Evolutionary conservation across 2,888 invertebrate species (phyloP).

Genomic region (Diaprepes abbreviatus): DNA sequence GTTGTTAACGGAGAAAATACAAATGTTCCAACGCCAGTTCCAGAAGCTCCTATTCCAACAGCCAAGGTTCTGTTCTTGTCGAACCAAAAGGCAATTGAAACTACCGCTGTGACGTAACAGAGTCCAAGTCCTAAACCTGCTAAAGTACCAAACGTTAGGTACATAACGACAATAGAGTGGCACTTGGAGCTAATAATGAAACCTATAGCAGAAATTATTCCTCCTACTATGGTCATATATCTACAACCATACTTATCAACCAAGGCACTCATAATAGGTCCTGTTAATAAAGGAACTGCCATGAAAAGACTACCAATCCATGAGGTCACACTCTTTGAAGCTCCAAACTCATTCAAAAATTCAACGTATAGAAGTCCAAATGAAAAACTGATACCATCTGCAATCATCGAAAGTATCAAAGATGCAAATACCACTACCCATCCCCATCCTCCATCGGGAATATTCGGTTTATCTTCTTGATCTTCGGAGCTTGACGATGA

Average conservation of each 20-base stretch:
- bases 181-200: constrained; percentile 82
- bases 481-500: constrained; percentile 38
- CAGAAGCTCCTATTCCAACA: constrained; percentile 89
- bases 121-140: constrained; percentile 87
- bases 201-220: constrained; percentile 79
- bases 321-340: constrained; percentile 88
- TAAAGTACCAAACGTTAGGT: constrained; percentile 87
- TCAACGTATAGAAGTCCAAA: constrained; percentile 83
- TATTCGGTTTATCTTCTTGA: constrained; percentile 69
- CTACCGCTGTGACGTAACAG: constrained; percentile 91
- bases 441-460: constrained; percentile 90
- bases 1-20: constrained; percentile 89
- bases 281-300: constrained; percentile 82
- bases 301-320: constrained; percentile 60
- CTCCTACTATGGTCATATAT: constrained; percentile 72
- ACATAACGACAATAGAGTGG: constrained; percentile 82
- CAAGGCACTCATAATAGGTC: constrained; percentile 82
- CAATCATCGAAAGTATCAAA: constrained; percentile 88
- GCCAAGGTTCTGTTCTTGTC: constrained; percentile 89
- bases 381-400: constrained; percentile 90
- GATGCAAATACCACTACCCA: constrained; percentile 92
- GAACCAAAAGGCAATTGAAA: constrained; percentile 93
- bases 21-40: constrained; percentile 91
- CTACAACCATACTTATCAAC: constrained; percentile 85
- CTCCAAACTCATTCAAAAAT: constrained; percentile 85